Conservation (phyloP, 2,888 invertebrate species). For the Argynnis bischoffii region DNA sequence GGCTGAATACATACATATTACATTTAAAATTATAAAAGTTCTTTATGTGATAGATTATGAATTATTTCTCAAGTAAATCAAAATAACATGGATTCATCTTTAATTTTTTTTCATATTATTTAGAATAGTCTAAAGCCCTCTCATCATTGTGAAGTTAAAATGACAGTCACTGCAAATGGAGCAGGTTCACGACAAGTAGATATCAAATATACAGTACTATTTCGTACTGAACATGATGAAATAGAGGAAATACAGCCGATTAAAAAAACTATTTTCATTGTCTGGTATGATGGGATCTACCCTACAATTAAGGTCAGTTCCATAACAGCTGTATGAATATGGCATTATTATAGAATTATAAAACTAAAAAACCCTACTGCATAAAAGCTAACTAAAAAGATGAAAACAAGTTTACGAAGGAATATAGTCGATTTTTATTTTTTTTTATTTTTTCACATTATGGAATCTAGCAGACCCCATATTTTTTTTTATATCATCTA, state of each 20-base stretch:
- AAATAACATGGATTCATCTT: background rate
- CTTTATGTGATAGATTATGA: too few relatives aligned
- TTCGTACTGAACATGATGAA: slow-evolving; percentile 64
- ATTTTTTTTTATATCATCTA: too few relatives aligned
- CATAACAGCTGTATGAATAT: background rate
- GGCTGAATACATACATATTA: too few relatives aligned
- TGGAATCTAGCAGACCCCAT: too few relatives aligned
- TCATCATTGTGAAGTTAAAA: slow-evolving; percentile 57
- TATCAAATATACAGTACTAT: slow-evolving; percentile 66
- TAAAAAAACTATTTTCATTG: slow-evolving; percentile 60
- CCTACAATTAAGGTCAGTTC: slow-evolving; percentile 66
- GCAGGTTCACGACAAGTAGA: slow-evolving; percentile 66
- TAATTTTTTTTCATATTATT: background rate
- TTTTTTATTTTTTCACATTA: too few relatives aligned
- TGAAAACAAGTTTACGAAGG: too few relatives aligned
- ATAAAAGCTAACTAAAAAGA: too few relatives aligned
- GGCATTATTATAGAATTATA: background rate
- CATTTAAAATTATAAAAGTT: too few relatives aligned
- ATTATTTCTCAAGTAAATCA: background rate
- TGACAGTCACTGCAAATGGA: slow-evolving; percentile 63
- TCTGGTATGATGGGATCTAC: slow-evolving; percentile 77
- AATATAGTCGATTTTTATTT: too few relatives aligned
- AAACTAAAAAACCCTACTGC: too few relatives aligned
- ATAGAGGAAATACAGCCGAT: slow-evolving; percentile 68
- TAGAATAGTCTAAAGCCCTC: slow-evolving; percentile 73